Evolutionary conservation across 1,140 invertebrate genomes (phyloP).

Genomic region (Drosophila dunni): DNA sequence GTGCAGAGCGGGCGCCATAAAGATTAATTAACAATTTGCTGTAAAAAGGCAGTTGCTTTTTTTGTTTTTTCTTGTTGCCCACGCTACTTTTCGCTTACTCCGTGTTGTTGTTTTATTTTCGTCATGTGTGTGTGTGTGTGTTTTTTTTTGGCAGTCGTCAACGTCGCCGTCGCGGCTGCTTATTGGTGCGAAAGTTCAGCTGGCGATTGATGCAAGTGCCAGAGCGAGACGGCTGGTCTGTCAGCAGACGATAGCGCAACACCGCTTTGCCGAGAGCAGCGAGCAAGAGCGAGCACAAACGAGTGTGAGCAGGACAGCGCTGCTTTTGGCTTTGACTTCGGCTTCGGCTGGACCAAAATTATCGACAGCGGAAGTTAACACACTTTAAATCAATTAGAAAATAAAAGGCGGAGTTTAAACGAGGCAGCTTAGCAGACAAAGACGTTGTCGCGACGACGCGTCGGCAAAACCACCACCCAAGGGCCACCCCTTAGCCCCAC

Average conservation of each 20-base stretch:
- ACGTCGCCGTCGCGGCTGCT: slow-evolving; percentile 59
- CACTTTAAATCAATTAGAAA: slow-evolving; percentile 84
- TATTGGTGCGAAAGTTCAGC: slow-evolving; percentile 75
- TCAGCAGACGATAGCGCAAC: slow-evolving; percentile 26
- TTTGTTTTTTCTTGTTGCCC: not conserved
- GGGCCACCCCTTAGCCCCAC: slow-evolving; percentile 1
- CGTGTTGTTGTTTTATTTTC: slow-evolving; percentile 15
- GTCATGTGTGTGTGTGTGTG: slow-evolving; percentile 14
- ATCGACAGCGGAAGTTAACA: slow-evolving; percentile 84
- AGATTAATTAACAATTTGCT: slow-evolving; percentile 82
- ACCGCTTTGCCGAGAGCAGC: not conserved
- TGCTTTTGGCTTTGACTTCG: slow-evolving; percentile 17
- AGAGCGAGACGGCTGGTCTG: slow-evolving; percentile 52
- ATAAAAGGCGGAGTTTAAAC: slow-evolving; percentile 83
- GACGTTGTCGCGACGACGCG: slow-evolving; percentile 24
- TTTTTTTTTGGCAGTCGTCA: slow-evolving; percentile 68
- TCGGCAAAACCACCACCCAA: slow-evolving; percentile 40
- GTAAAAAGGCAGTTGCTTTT: slow-evolving; percentile 46
- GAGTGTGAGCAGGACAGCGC: slow-evolving; percentile 15
- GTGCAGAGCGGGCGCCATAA: slow-evolving; percentile 44
- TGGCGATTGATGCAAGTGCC: slow-evolving; percentile 56
- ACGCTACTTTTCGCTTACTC: not conserved
- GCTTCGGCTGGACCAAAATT: slow-evolving; percentile 70
- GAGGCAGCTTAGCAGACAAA: slow-evolving; percentile 60
- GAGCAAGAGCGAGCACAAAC: slow-evolving; percentile 20